Base-by-base conservation (phyloP, 2,888 invertebrate species). In the Hybos culiciformis region DNA sequence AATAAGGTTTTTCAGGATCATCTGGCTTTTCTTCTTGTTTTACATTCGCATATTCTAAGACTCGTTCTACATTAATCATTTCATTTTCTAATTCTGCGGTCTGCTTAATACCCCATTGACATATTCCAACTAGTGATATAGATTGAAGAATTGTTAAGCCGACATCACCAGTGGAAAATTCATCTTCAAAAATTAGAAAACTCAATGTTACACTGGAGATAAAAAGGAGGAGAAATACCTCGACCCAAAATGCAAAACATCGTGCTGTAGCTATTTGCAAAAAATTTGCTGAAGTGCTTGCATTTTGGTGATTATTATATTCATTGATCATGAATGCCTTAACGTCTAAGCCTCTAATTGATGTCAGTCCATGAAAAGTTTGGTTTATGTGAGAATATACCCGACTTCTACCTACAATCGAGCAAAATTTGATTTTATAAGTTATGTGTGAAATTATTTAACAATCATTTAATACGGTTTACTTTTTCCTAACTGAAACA, bases 191-290 rank as follows among this genome's bases (percentile, higher is more conserved):
- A 5, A 37, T 7, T 20, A 94, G 73, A 61, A 91, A 88, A 55
- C 86, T 86, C 54, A 87, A 74, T 0, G 91, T 86, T 1, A 94
- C 92, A 32, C 83, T 63, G 0, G 77, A 75, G 48, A 96, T 85
- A 66, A 92, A 96, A 2, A 83, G 52, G 1, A 87, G 77, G 57
- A 92, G 93, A 39, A 93, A 74, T 46, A 88, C 67, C 62, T 97
- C 97, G 53, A 96, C 70, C 77, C 87, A 87, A 53, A 92, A 79
- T 0, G 92, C 94, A 59, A 97, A 91, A 53, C 94, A 93, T 45
- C 94, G 78, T 1, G 87, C 86, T 21, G 87, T 81, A 0, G 85
- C 78, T 32, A 96, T 77, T 61, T 91, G 91, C 46, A 90, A 69
- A 59, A 70, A 72, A 80, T 82, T 85, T 2, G 85, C 76, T 1